Evolutionary conservation across 2,113 vertebrate genomes (phyloP), one percentile per base, ranked within the genome.

Genomic region (Urocynchramus pylzowi): DNA sequence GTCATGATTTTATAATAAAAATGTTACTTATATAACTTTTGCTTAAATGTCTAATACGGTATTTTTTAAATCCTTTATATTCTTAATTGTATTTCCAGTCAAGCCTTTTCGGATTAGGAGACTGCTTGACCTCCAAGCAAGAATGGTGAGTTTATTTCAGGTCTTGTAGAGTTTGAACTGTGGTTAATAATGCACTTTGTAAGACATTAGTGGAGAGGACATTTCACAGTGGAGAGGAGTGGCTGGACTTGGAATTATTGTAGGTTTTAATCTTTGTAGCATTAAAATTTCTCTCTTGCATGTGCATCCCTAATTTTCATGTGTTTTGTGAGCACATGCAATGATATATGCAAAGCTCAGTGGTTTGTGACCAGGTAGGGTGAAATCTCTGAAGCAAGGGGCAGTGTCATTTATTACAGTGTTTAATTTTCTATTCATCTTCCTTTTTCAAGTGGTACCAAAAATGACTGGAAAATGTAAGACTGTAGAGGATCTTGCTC

Each of bases 41-140:
- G 30, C 41, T 70, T 56, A 27, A 35, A 75, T 80, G 26, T 50
- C 50, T 67, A 31, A 20, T 67, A 19, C 1, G 1, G 42, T 63
- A 4, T 80, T 89, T 93, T 83, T 7, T 1, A 78, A 78, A 75
- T 54, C 13, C 10, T 57, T 77, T 87, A 9, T 78, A 7, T 79
- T 69, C 35, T 67, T 52, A 44, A 84, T 44, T 90, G 31, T 50
- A 95, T 89, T 97, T 89, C 49, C 89, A 99, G 99, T 99, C 73
- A 98, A 98, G 71, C 98, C 98, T 73, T 99, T 98, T 98, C 98
- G 99, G 97, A 97, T 99, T 59, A 98, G 99, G 94, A 99, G 94
- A 83, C 97, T 99, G 30, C 97, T 99, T 97, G 98, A 99, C 42
- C 97, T 99, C 37, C 99, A 99, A 75, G 87, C 97, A 76, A 99